A percentile compares a stretch with the other conserved stretches of the same genome.
Evolutionary conservation across 1,140 invertebrate genomes (phyloP).

Genomic region (Drosophila bocki): DNA sequence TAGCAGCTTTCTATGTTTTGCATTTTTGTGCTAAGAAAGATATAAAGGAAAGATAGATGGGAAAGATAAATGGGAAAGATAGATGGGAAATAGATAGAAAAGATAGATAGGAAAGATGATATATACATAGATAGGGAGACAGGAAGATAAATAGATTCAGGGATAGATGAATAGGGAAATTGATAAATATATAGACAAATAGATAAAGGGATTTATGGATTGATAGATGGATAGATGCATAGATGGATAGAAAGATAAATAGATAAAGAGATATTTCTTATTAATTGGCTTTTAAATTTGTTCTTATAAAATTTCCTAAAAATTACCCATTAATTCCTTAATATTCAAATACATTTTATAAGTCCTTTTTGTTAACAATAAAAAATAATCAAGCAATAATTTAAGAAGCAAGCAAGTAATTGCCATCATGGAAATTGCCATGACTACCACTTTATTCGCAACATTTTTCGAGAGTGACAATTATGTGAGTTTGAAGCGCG

Average conservation of each 20-base stretch:
- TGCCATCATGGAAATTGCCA: neutral
- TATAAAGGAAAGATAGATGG: neutral
- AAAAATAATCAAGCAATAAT: neutral
- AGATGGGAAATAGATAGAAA: too few relatives aligned
- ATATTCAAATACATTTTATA: too few relatives aligned
- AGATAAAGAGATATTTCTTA: neutral
- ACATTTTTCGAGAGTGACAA: conserved; percentile 4
- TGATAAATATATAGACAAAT: neutral
- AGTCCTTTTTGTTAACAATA: neutral
- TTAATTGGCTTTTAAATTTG: neutral
- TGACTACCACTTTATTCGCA: conserved; percentile 7
- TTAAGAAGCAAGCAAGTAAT: neutral
- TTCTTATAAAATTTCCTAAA: too few relatives aligned
- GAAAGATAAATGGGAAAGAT: too few relatives aligned
- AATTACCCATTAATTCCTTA: too few relatives aligned
- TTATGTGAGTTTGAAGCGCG: conserved; percentile 20
- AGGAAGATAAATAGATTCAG: too few relatives aligned
- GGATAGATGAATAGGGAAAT: too few relatives aligned
- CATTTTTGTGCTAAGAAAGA: neutral
- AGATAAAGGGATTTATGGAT: too few relatives aligned
- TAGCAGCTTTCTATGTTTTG: too few relatives aligned
- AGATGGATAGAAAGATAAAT: neutral
- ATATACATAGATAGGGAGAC: too few relatives aligned
- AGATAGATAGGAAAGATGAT: neutral
- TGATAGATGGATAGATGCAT: neutral